These are phyloP conservation scores for Zygaena filipendulae DNA, from an alignment of 2,888 invertebrate species.

Conservation along the genomic window DNA sequence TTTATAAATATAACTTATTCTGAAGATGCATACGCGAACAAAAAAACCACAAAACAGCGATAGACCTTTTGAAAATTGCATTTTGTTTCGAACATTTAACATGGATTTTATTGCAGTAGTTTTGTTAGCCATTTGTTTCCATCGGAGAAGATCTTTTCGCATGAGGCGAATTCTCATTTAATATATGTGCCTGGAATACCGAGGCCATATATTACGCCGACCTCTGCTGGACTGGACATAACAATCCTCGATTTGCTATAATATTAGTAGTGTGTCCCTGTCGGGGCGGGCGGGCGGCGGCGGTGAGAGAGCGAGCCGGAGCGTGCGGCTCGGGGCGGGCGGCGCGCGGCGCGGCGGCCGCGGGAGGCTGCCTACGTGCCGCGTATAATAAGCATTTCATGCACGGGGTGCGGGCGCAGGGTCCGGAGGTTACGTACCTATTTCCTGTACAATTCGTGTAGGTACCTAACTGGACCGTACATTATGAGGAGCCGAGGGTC, in stretches of 20 bases:
- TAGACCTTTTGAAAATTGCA: no score
- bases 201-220: slow-evolving; percentile 69
- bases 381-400: slow-evolving; percentile 73
- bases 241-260: slow-evolving; percentile 71
- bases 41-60: no score
- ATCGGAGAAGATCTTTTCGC: slow-evolving; percentile 66
- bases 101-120: no score
- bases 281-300: slow-evolving; percentile 32
- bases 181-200: slow-evolving; percentile 70
- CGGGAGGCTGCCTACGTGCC: slow-evolving; percentile 63
- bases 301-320: slow-evolving; percentile 43
- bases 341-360: slow-evolving; percentile 32
- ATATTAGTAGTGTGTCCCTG: slow-evolving; percentile 60
- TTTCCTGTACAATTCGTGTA: slow-evolving; percentile 62
- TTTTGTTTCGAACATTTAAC: no score
- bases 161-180: slow-evolving; percentile 67
- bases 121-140: slow-evolving; percentile 69
- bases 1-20: no score
- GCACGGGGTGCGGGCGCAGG: slow-evolving; percentile 61
- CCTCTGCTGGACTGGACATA: slow-evolving; percentile 70
- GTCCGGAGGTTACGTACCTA: slow-evolving; percentile 53
- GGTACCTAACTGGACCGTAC: slow-evolving; percentile 67
- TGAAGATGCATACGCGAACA: no score
- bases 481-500: slow-evolving; percentile 69
- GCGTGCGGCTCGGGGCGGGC: slow-evolving; percentile 43